Evolutionary conservation across 2,113 vertebrate species (phyloP).

Genomic region (Cyprinodon variegatus): DNA sequence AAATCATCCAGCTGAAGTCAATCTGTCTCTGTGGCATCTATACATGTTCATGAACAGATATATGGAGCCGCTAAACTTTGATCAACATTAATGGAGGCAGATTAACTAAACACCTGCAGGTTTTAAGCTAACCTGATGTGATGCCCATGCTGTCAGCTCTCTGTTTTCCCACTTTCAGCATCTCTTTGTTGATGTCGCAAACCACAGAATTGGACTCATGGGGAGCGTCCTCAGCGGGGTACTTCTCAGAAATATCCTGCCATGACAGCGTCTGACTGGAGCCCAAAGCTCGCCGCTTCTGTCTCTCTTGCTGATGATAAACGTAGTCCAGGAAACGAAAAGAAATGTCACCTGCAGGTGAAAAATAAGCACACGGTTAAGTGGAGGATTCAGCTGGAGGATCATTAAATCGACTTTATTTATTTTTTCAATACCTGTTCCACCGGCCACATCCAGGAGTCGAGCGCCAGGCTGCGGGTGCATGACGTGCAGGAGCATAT

Average conservation of each 20-base stretch:
- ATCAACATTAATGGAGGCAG: not conserved
- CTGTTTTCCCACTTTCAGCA: conserved; percentile 92
- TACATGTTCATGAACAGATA: no score
- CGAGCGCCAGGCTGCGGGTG: conserved; percentile 86
- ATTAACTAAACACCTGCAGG: not conserved
- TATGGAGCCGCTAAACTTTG: not conserved
- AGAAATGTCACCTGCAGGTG: conserved; percentile 89
- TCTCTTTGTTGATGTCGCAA: conserved; percentile 97
- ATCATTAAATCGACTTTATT: not conserved
- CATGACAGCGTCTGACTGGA: conserved; percentile 85
- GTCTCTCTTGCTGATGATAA: conserved; percentile 70
- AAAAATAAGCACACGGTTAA: not conserved
- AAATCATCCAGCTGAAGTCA: not conserved
- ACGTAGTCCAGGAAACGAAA: conserved; percentile 93
- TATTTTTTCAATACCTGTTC: conserved; percentile 84
- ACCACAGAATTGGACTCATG: conserved; percentile 82
- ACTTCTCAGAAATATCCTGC: conserved; percentile 85
- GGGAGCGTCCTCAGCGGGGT: conserved; percentile 63
- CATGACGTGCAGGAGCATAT: conserved; percentile 88
- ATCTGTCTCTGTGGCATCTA: not conserved
- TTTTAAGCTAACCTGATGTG: conserved; percentile 75
- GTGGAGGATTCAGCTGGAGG: not conserved
- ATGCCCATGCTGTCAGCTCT: conserved; percentile 80
- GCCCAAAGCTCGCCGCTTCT: conserved; percentile 62
- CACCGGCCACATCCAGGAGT: conserved; percentile 93